Evolutionary conservation across 2,113 vertebrate genomes (phyloP), one percentile per base, ranked within the genome.

Genomic region (Morone saxatilis): DNA sequence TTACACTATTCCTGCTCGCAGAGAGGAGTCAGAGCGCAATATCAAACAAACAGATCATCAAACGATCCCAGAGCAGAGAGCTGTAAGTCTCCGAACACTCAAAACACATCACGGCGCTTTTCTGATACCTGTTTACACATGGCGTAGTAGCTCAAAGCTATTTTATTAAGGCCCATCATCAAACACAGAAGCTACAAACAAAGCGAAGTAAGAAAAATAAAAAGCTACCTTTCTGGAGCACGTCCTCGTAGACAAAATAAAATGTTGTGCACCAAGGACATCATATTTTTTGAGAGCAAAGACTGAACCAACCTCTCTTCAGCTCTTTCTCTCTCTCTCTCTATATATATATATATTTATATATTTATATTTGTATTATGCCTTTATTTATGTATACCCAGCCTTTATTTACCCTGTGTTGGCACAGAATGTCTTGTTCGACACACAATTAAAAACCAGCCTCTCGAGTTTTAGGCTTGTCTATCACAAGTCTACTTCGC

Each of bases 11-110:
- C 48, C 70, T 20, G 76, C 70, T 79, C 51, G 13, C 41, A 5
- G 78, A 63, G 60, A 77, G 7, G 69, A 79, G 74, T 68, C 63
- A 0, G 65, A 88, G 80, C 57, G 20, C 71, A 54, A 41, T 62
- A 88, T 88, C 88, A 92, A 88, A 91, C 83, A 90, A 85, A 83
- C 51, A 71, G 79, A 81, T 87, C 76, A 93, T 91, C 80, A 90
- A 86, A 73, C 71, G 41, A 67, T 86, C 73, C 72, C 84, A 43
- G 75, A 84, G 82, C 76, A 60, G 83, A 83, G 73, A 63, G 67
- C 68, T 68, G 41, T 2, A 57, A 68, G 78, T 85, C 87, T 88
- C 78, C 45, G 43, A 68, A 51, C 25, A 13, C 73, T 80, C 76
- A 56, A 67, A 25, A 84, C 51, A 63, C 65, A 66, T 74, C 84